These are phyloP conservation scores for Streptopelia turtur DNA, from an alignment of 2,797 vertebrate species.

Conservation along the genomic window DNA sequence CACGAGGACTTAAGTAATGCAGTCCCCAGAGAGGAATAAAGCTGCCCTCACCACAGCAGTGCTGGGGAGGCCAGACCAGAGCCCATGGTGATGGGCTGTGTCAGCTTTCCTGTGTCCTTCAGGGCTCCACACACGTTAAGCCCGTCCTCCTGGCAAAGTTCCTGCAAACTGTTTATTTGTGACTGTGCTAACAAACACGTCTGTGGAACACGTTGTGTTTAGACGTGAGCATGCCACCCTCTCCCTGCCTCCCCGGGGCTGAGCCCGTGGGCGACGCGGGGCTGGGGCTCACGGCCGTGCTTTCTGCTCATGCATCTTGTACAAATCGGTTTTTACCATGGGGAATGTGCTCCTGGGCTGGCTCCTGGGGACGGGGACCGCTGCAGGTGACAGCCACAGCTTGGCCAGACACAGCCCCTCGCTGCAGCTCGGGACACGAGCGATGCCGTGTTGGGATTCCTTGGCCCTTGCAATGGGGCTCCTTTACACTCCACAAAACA, in stretches of 20 bases:
- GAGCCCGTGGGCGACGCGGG: background rate
- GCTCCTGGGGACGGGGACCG: background rate
- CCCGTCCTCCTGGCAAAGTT: background rate
- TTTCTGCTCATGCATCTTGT: background rate
- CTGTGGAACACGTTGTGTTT: conserved; percentile 17
- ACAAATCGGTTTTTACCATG: background rate
- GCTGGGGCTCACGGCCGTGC: background rate
- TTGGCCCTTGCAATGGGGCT: background rate
- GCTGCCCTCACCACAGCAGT: background rate
- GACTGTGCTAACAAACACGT: conserved; percentile 15
- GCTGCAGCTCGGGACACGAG: background rate
- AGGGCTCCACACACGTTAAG: background rate
- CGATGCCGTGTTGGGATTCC: background rate
- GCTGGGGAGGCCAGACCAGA: background rate
- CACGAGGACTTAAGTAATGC: background rate
- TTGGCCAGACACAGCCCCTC: background rate
- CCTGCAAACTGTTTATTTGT: conserved; percentile 34
- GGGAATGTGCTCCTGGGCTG: background rate
- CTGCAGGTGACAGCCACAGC: background rate
- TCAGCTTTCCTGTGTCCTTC: background rate
- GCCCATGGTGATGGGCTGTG: background rate
- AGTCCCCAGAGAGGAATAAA: background rate
- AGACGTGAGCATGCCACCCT: background rate
- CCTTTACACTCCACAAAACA: background rate
- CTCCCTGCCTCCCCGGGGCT: background rate